These are phyloP conservation scores for Caenorhabditis briggsae DNA, from an alignment of 1,140 invertebrate genomes.

Conservation along the genomic window DNA sequence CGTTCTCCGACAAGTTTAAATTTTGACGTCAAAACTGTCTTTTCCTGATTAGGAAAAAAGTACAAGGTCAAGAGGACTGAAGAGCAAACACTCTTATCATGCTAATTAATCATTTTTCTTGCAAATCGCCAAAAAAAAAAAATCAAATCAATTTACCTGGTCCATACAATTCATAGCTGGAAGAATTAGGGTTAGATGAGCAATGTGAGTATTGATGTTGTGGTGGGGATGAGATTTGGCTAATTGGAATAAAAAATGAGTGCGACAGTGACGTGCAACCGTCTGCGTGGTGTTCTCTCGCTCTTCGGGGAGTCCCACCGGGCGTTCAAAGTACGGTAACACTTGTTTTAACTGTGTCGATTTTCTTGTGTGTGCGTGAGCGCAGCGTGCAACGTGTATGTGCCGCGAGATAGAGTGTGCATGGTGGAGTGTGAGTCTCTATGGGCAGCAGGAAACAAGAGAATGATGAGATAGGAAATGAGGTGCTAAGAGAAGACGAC, in stretches of 20 bases:
- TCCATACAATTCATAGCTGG: constrained; percentile 50
- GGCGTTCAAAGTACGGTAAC: constrained; percentile 6
- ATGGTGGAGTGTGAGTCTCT: no score
- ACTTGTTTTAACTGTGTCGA: neutral
- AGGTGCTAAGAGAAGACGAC: no score
- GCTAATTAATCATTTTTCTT: no score
- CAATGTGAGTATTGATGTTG: neutral
- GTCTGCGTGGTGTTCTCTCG: neutral
- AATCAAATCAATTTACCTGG: constrained; percentile 43
- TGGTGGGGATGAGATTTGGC: neutral
- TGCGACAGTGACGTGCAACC: neutral
- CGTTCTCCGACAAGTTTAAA: no score
- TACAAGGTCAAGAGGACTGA: no score
- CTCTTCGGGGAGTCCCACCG: neutral
- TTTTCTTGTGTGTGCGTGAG: neutral
- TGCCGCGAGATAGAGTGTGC: neutral
- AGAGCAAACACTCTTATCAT: no score
- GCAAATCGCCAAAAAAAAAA: neutral
- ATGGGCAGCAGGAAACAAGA: no score
- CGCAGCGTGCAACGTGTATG: neutral
- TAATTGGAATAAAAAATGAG: constrained; percentile 7
- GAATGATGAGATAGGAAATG: no score
- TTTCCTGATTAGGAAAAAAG: no score
- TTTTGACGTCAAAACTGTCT: no score
- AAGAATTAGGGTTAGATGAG: constrained; percentile 34